Percentiles rank a stretch among this genome's conserved stretches.
Conservation (phyloP, 2,797 vertebrate genomes). For the Yasuhikotakia modesta region DNA sequence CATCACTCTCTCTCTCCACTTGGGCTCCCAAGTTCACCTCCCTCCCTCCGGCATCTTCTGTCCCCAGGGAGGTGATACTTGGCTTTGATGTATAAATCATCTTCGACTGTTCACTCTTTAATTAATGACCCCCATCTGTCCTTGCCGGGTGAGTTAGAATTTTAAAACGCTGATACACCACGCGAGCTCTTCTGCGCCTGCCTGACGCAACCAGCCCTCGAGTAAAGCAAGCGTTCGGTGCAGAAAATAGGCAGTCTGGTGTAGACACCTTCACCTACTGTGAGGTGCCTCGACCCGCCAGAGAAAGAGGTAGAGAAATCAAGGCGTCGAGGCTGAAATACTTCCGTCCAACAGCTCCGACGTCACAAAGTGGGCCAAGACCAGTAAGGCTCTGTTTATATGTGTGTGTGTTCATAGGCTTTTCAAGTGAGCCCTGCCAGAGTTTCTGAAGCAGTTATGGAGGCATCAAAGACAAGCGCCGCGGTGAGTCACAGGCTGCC, state of each 20-base stretch:
- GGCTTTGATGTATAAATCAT: slow-evolving; percentile 79
- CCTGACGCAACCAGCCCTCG: slow-evolving; percentile 49
- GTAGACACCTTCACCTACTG: slow-evolving; percentile 34
- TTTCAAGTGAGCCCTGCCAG: slow-evolving; percentile 84
- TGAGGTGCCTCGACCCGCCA: slow-evolving; percentile 43
- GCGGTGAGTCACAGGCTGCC: slow-evolving; percentile 80
- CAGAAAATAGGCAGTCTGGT: slow-evolving; percentile 45
- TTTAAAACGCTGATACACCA: slow-evolving; percentile 62
- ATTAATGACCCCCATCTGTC: slow-evolving; percentile 82
- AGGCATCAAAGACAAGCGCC: slow-evolving; percentile 83
- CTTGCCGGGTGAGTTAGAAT: slow-evolving; percentile 67
- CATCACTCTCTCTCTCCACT: slow-evolving; percentile 21
- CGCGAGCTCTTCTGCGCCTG: slow-evolving; percentile 16
- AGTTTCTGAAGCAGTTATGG: slow-evolving; percentile 83
- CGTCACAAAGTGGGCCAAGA: slow-evolving; percentile 22
- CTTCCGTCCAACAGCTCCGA: slow-evolving; percentile 15
- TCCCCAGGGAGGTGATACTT: slow-evolving; percentile 66
- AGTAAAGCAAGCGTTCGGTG: slow-evolving; percentile 35
- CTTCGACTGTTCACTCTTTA: slow-evolving; percentile 68
- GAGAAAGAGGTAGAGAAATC: slow-evolving; percentile 18
- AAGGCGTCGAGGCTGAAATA: slow-evolving; percentile 21
- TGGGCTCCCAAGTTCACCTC: slow-evolving; percentile 40
- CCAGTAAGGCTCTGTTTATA: slow-evolving; percentile 68
- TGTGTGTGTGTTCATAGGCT: slow-evolving; percentile 77
- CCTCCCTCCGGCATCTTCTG: slow-evolving; percentile 49